Evolutionary conservation across 2,797 vertebrate genomes (phyloP), one percentile per base, ranked within the genome.

Genomic region (Paedocypris micromegethes): DNA sequence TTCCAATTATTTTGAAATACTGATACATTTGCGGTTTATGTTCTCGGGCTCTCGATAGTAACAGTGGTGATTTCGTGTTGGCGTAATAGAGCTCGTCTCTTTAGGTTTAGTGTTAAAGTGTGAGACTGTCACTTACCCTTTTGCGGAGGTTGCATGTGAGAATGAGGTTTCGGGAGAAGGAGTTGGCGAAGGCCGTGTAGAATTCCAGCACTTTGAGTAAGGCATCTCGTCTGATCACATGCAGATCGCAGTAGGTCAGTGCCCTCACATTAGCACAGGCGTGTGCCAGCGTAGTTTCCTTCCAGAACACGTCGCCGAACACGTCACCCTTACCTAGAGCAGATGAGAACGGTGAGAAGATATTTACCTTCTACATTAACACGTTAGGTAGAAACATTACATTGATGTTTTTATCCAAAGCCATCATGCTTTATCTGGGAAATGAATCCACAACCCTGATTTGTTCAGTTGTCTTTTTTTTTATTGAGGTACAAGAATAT

Each of bases 261-360:
- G 96, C 93, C 39, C 95, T 88, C 0, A 98, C 96, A 0, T 98
- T 98, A 9, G 96, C 96, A 73, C 94, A 98, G 0, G 95, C 92
- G 0, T 96, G 93, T 54, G 96, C 94, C 77, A 88, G 84, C 0
- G 91, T 91, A 62, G 87, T 91, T 82, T 98, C 96, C 73, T 96
- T 98, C 96, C 96, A 98, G 87, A 98, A 98, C 65, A 95, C 92
- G 48, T 98, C 96, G 44, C 96, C 96, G 76, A 98, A 98, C 64
- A 98, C 96, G 0, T 98, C 96, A 0, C 96, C 96, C 87, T 98
- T 98, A 78, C 96, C 96, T 98, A 84, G 4, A 41, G 68, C 9
- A 65, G 9, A 58, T 6, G 5, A 63, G 9, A 59, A 37, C 5
- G 2, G 45, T 37, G 49, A 6, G 23, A 23, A 23, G 23, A 23